Base-by-base conservation (phyloP, 2,797 vertebrate species). In the Etheostoma perlongum region DNA sequence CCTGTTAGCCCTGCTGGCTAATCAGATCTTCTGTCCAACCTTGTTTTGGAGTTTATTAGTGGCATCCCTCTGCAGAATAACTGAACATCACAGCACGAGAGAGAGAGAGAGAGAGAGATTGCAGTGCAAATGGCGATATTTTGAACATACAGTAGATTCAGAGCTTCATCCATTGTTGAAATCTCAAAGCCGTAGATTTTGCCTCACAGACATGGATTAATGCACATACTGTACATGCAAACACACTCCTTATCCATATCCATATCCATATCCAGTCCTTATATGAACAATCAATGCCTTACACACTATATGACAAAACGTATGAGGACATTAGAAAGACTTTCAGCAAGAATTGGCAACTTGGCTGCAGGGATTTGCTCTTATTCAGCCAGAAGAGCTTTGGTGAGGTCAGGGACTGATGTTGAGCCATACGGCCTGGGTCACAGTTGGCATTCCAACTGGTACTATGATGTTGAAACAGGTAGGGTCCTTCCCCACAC, bases 21-120 rank as follows among this genome's bases (percentile, higher is more conserved):
- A 94, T 95, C 91, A 90, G 88, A 93, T 94, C 82, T 83, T 78
- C 72, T 75, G 71, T 54, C 77, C 89, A 91, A 87, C 76, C 92
- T 86, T 83, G 72, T 88, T 92, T 79, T 85, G 68, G 75, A 87
- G 87, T 93, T 91, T 92, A 90, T 93, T 95, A 92, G 85, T 82
- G 81, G 80, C 74, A 60, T 70, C 75, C 71, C 54, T 70, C 69
- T 44, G 57, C 10, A 33, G 5, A 1, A 53, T 13, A 78, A 70
- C 49, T 30, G 58, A 76, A 61, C 67, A 81, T 74, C 62, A 48
- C 67, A 81, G 67, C 1, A 30, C 30, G 44, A 16, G 16, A 11
- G 3, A 51, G 30, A 25, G 70, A 67, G 27, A 40, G 27, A 40
- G 36, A 11, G 36, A 23, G 13, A 11, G 2, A 53, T 47, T 15